Base-by-base conservation (phyloP, 2,888 invertebrate genomes). In the Tineola bisselliella region DNA sequence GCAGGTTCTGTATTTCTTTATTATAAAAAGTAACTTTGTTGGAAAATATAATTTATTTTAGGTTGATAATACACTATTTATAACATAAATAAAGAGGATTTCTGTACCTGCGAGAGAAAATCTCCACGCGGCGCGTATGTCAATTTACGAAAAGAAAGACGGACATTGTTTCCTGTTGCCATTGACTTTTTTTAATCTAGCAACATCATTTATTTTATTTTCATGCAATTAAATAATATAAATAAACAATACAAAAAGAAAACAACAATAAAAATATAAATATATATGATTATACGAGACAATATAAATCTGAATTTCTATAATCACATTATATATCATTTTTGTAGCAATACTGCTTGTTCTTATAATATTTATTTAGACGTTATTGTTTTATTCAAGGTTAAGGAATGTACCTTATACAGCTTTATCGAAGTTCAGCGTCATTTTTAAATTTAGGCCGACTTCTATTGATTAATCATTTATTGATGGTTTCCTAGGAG, bases 51-150 rank as follows among this genome's bases (percentile, higher is more conserved):
- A 3, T 48, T 48, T 48, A 3, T 10, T 38, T 17, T 48, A 48
- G 25, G 3, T 2, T 17, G 15, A 17, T 48, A 48, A n/a, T 48
- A 48, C 48, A 48, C 72, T 56, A 70, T 69, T 67, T 70, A 65
- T 67, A 64, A 57, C 64, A 63, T 70, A 76, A 76, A 75, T 71
- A 71, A 70, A 62, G 71, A 75, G 74, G 71, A 71, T 69, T 65
- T 74, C 78, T 66, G 74, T 75, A 87, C 87, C 87, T 87, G 87
- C 86, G 87, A 70, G 82, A 79, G 66, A 77, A 48, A 81, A 78
- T 84, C 82, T 87, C 87, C 88, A 87, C 88, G 88, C 88, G 82
- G 82, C 87, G 87, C 87, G 87, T 86, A 86, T 84, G 84, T 81
- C 83, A 84, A 83, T 75, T 79, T 81, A 75, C 81, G 74, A 81